Evolutionary conservation across 2,888 invertebrate species (phyloP), one percentile per base, ranked within the genome.

Genomic region (Masnerella sp.): DNA sequence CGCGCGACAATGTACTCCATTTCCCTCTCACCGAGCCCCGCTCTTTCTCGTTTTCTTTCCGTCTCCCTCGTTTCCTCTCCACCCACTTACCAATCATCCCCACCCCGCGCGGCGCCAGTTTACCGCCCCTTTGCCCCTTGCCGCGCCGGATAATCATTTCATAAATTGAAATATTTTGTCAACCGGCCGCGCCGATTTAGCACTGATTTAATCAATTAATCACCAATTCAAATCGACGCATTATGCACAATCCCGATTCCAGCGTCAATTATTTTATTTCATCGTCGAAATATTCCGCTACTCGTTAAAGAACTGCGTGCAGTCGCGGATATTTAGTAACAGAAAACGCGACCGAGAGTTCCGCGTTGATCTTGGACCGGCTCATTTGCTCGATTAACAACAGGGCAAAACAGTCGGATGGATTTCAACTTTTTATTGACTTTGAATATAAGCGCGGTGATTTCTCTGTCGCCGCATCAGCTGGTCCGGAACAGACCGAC

Each of bases 1-100:
- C 81, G 86, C 87, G 80, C 81, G 85, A 83, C 81, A 80, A 72
- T 74, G 58, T 76, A 74, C 77, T 74, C 73, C 73, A 49, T 72
- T 74, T 75, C 71, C 77, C 73, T 76, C 78, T 76, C 74, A 74
- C 76, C 54, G 69, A 59, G 64, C 77, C 51, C 52, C 67, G 67
- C 74, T 67, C 73, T 73, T 76, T 72, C 56, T 73, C 69, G 59
- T 73, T 77, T 67, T 77, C 74, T 73, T 74, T 70, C 73, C 28
- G 51, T 58, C 73, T 68, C 56, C 68, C 77, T 72, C 74, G 77
- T 65, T 70, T 71, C 69, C 74, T 72, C 73, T 79, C 79, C 79
- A 77, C 78, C 80, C 77, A 79, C 71, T 76, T 76, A 72, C 70
- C 71, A 68, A 75, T 68, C 74, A 58, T 45, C 72, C 76, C 74